These are phyloP conservation scores for Pedetes capensis DNA, from an alignment of 2,113 vertebrate genomes.

Conservation along the genomic window DNA sequence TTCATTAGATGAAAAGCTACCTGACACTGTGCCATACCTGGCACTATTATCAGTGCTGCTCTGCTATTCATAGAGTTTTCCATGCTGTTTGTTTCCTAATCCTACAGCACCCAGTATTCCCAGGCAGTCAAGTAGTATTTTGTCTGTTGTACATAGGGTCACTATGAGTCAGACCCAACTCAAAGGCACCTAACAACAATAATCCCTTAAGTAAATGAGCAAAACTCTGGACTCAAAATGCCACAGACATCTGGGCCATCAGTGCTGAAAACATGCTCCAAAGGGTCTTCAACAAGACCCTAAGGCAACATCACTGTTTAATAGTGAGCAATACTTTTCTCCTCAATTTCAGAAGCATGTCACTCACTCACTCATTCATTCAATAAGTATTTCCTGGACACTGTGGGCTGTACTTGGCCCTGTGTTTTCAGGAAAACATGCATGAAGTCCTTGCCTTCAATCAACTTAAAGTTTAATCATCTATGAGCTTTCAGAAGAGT, in stretches of 20 bases:
- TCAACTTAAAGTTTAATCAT: background rate
- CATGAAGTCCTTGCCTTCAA: background rate
- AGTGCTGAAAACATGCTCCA: background rate
- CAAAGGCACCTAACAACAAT: no score
- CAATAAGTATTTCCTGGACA: background rate
- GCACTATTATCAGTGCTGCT: no score
- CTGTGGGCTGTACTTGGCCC: background rate
- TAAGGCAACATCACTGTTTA: background rate
- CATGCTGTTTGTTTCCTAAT: no score
- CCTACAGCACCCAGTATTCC: no score
- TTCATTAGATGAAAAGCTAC: no score
- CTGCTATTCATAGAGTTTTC: no score
- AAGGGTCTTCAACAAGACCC: background rate
- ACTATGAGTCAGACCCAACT: no score
- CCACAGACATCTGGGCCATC: background rate
- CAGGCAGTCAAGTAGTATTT: no score
- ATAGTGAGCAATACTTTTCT: background rate
- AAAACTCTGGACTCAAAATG: background rate
- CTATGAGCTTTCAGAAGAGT: background rate
- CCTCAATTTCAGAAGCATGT: background rate
- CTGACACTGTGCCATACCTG: no score
- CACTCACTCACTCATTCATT: background rate
- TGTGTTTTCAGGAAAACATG: background rate
- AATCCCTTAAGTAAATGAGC: background rate
- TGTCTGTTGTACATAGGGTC: no score